A percentile compares a stretch with the other conserved stretches of the same genome.
Conservation (phyloP, 2,113 vertebrate species). For the Deroptyus accipitrinus region DNA sequence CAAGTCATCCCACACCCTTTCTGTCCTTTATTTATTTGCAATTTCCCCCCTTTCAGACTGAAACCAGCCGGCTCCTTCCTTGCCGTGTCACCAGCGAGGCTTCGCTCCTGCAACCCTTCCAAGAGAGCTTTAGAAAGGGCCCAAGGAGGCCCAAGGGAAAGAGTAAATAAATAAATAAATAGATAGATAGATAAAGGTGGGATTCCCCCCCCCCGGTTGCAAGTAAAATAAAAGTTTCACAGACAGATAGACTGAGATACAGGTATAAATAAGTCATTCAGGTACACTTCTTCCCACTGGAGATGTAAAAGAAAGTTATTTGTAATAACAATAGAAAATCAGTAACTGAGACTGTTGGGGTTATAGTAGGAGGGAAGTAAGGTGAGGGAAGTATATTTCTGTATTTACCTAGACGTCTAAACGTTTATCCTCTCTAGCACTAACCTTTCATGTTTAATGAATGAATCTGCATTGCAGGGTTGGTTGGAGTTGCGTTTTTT, state of each 20-base stretch:
- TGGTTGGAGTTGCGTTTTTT: background rate
- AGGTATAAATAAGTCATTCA: background rate
- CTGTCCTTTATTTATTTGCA: background rate
- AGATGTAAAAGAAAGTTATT: background rate
- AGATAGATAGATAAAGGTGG: background rate
- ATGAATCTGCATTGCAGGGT: constrained; percentile 78
- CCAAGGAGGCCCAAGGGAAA: background rate
- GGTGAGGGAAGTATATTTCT: background rate
- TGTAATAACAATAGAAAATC: constrained; percentile 38
- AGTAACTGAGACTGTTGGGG: constrained; percentile 13
- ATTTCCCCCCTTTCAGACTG: background rate
- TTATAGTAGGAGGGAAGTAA: background rate
- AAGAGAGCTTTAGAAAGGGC: background rate
- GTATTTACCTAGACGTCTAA: constrained; percentile 38
- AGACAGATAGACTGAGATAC: background rate
- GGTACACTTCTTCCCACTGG: background rate
- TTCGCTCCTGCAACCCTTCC: background rate
- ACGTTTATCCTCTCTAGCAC: constrained; percentile 31
- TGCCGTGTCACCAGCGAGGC: background rate
- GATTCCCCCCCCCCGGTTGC: background rate
- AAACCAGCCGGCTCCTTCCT: background rate
- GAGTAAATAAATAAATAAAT: background rate
- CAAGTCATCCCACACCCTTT: background rate
- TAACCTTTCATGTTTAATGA: constrained; percentile 74
- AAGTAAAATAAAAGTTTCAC: background rate